Base-by-base conservation (phyloP, 2,797 vertebrate species). In the Myotis myotis region DNA sequence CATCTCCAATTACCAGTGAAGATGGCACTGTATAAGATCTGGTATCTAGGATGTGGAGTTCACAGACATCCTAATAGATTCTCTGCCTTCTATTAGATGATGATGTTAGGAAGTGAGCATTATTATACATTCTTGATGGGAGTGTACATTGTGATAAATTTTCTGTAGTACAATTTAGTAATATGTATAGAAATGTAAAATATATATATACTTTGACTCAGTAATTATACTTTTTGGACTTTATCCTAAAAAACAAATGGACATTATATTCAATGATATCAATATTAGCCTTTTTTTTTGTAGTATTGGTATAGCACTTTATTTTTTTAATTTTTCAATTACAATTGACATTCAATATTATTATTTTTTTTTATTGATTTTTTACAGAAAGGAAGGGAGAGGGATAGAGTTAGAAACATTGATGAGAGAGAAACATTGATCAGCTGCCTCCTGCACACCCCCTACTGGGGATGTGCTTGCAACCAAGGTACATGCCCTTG, bases 231-330 rank as follows among this genome's bases (percentile, higher is more conserved):
- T 47, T 84, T 78, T 82, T 30, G 0, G 19, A 33, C 19, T 76
- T 96, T 75, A 47, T 85, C 30, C 51, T 92, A 87, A 93, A 95
- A 91, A 55, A 49, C 25, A 38, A 83, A 47, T 81, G 23, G 12
- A 76, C 13, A 68, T 83, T 80, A 71, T 49, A 53, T 80, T 57
- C 19, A 92, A 49, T 47, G 57, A 89, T n/a, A 57, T 72, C 33
- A 89, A 47, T 57, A 88, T 11, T 41, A 88, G 33, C n/a, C 33
- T 9, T 25, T 55, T 78, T 49, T 74, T 30, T 66, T 25, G 7
- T 36, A 36, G 33, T 55, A 79, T 79, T 36, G 7, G 22, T 16
- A 38, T 23, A 55, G 33, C 13, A 79, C 51, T 55, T 79, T 25
- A 55, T 79, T 44, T n/a, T 74, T 74, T 22, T 1, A 68, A 33